Base-by-base conservation (phyloP, 1,140 invertebrate species). In the Lordiphosa collinella region DNA sequence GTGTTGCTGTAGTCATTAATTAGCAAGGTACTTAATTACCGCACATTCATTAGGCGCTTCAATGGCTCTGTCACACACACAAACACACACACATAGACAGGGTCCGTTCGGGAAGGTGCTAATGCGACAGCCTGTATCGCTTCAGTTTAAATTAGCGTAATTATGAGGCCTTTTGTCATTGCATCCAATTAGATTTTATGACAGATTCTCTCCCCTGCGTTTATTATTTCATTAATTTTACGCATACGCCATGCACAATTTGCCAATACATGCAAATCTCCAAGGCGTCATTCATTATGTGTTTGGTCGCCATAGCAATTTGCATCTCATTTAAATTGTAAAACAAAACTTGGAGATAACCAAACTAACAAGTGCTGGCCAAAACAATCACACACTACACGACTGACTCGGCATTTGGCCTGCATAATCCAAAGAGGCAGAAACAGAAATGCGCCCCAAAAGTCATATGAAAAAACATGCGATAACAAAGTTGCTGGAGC, bases 21-120 rank as follows among this genome's bases (percentile, higher is more conserved):
- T 88, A 88, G 86, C 86, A 88, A 86, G 86, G 69, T 88, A 86
- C 86, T 88, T 88, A 88, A 88, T 88, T 88, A 88, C 82, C 86
- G 78, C 86, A 88, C 80, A 87, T 87, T 87, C 86, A 87, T 87
- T 87, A 84, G 85, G 63, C 66, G 78, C 74, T 67, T 86, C 82
- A 86, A 86, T 86, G 73, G 69, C 54, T 46, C 76, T 66, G 66
- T 52, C 36, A 38, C 69, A 51, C 44, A 55, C 50, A 54, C 31
- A 55, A 37, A 37, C 29, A 32, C 34, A 53, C 7, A 36, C 37
- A 25, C 3, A 11, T 18, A 8, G 29, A 47, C 13, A 25, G 13
- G 31, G 25, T 12, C 34, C 9, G 29, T 64, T 31, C 48, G 36
- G 53, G 46, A 44, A 71, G 74, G 66, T 80, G 78, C 68, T 79